phyloP scores from a whole-genome alignment of 2,888 invertebrate genomes.

The Ephialtes manifestator region DNA sequence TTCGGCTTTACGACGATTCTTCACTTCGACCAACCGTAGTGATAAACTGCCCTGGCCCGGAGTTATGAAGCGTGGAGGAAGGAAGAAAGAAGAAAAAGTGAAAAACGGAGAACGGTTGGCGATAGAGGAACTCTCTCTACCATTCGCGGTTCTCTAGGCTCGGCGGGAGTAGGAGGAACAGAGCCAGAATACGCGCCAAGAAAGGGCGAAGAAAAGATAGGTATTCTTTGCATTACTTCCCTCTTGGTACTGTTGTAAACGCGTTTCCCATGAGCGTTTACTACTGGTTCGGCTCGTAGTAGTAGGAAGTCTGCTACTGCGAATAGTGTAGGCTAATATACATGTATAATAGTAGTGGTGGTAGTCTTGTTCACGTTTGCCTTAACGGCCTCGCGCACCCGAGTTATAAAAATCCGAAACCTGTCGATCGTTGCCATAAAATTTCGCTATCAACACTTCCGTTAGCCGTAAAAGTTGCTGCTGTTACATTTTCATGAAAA shows the following conservation, averaged over 20 bases:
- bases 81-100: slow-evolving; percentile 9
- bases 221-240: slow-evolving; percentile 54
- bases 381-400: slow-evolving; percentile 53
- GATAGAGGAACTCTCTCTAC: slow-evolving; percentile 10
- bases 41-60: slow-evolving; percentile 54
- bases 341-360: slow-evolving; percentile 1
- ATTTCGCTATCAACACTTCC: slow-evolving; percentile 64
- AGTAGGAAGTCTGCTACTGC: slow-evolving; percentile 32
- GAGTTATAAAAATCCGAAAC: slow-evolving; percentile 71
- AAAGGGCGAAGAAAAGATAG: slow-evolving; percentile 16
- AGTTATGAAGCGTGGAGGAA: slow-evolving; percentile 60
- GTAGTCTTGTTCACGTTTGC: slow-evolving; percentile 43
- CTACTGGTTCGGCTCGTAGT: slow-evolving; percentile 29
- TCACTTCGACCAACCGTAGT: slow-evolving; percentile 47
- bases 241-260: slow-evolving; percentile 38
- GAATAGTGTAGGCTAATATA: slow-evolving; percentile 25
- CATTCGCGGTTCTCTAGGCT: not conserved
- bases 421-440: slow-evolving; percentile 71
- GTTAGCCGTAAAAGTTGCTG: slow-evolving; percentile 53
- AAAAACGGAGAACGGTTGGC: slow-evolving; percentile 15
- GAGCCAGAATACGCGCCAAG: slow-evolving; percentile 10
- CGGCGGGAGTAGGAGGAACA: not conserved
- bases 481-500: slow-evolving; percentile 53
- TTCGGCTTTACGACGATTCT: slow-evolving; percentile 62
- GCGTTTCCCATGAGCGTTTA: slow-evolving; percentile 52